These are phyloP conservation scores for Agrypnus murinus DNA, from an alignment of 2,888 invertebrate genomes.

Conservation along the genomic window DNA sequence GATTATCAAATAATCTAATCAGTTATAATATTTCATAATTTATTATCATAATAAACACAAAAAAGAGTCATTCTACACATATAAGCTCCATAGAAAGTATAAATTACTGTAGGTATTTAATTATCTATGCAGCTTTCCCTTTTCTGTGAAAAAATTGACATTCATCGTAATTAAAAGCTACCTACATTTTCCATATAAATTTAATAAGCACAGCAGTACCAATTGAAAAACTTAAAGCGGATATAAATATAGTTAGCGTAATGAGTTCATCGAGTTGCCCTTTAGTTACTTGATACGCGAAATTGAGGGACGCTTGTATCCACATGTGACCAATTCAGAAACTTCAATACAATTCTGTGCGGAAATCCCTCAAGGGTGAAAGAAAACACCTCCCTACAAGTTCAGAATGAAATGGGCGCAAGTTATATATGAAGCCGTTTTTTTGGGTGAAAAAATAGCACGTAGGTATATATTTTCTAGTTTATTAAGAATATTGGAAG, in stretches of 20 bases:
- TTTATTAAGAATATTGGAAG: constrained; percentile 32
- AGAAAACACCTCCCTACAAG: constrained; percentile 38
- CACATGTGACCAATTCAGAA: constrained; percentile 45
- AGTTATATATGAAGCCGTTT: constrained; percentile 15
- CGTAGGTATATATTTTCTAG: constrained; percentile 21
- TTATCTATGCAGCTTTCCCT: no score
- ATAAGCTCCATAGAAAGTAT: no score
- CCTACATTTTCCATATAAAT: neutral
- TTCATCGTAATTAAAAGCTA: no score
- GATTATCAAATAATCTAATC: no score
- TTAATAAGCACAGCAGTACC: neutral
- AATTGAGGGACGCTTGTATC: constrained; percentile 34
- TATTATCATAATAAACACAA: no score
- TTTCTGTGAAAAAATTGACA: no score
- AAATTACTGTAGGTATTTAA: no score
- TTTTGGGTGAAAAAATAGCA: constrained; percentile 16
- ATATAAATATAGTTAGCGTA: constrained; percentile 9
- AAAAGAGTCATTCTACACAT: no score
- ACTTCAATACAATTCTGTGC: constrained; percentile 43
- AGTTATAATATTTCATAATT: no score
- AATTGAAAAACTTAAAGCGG: constrained; percentile 16
- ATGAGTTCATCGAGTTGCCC: constrained; percentile 35
- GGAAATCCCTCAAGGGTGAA: constrained; percentile 44
- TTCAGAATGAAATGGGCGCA: constrained; percentile 33
- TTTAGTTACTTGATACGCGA: constrained; percentile 25